Evolutionary conservation across 2,797 vertebrate genomes (phyloP), one percentile per base, ranked within the genome.

Genomic region (Aulostomus chinensis): DNA sequence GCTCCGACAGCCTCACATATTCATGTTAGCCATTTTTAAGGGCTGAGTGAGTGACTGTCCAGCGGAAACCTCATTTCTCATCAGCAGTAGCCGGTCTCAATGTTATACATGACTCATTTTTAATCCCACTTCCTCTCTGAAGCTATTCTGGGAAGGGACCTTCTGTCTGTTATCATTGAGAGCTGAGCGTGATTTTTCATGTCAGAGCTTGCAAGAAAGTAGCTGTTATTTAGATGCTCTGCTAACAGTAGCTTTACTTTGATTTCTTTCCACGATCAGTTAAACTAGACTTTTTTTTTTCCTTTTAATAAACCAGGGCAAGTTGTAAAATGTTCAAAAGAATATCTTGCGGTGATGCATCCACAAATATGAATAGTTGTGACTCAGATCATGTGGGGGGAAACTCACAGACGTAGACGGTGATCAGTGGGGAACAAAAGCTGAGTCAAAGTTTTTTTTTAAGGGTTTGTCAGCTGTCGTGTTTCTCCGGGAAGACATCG

Each of bases 401-500:
- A 57, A 39, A 57, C 11, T 28, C 16, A 37, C 3, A 14, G 1
- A 18, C 15, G 20, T 32, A 35, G 65, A 36, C 47, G 4, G 25
- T 42, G n/a, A n/a, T 24, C 4, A 58, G 13, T 29, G 16, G 17
- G 33, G 55, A 76, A 61, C 38, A 55, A 68, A 42, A 56, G 54
- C 9, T 60, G 40, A 60, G 67, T 69, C 56, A 60, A 49, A 31
- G 40, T 24, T 62, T 75, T 61, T 24, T 62, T 75, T 61, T 54
- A 64, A 70, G 67, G 45, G n/a, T 16, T 17, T 20, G 34, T 82
- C 69, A 76, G 64, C 56, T 67, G 55, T 26, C 68, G n/a, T 34
- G 8, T 55, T 37, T 37, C 33, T 43, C 30, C 34, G 39, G 18
- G 65, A 48, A n/a, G n/a, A n/a, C n/a, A n/a, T n/a, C n/a, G n/a